phyloP scores from a whole-genome alignment of 2,113 vertebrate genomes.

The human region GRCh38 chr12:21514501-21515000 shows the following conservation, averaged over 20 bases:
- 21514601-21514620: neutral
- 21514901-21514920: neutral
- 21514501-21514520: neutral
- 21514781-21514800: slow-evolving; percentile 16
- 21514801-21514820: neutral
- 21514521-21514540: slow-evolving; percentile 44
- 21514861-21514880: neutral
- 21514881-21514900: neutral
- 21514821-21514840: neutral
- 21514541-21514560: neutral
- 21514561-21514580: neutral
- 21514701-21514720: slow-evolving; percentile 18
- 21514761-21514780: slow-evolving; percentile 5
- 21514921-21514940: slow-evolving; percentile 42
- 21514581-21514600: neutral
- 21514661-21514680: neutral
- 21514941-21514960: neutral
- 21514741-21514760: neutral
- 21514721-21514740: neutral
- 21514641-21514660: slow-evolving; percentile 20
- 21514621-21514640: neutral
- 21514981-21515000: slow-evolving; percentile 48
- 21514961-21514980: slow-evolving; percentile 24
- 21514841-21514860: neutral
- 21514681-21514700: neutral